Base-by-base conservation (phyloP, 2,888 invertebrate species). In the Brachypalpus laphriformis region DNA sequence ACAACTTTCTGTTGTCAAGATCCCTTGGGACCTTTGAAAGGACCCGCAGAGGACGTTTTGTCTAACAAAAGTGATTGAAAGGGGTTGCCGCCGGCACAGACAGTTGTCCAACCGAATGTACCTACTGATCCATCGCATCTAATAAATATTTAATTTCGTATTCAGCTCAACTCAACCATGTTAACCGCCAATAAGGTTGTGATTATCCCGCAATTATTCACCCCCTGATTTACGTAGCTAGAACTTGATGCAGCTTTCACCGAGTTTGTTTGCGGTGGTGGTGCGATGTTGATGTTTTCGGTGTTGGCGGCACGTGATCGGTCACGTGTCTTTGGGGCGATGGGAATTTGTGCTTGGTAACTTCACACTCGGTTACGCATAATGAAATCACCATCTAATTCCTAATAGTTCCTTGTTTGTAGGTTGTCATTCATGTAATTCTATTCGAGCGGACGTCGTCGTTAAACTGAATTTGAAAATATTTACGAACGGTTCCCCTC, bases 341-440 rank as follows among this genome's bases (percentile, higher is more conserved):
- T 83, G 82, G 78, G 81, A 88, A 87, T 87, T 83, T 88, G 87
- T 87, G 72, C 78, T 57, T 81, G 81, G 87, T 87, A 81, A 76
- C 87, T 87, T 78, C 83, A 86, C 86, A 83, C 85, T 77, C 87
- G 88, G 88, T 89, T 88, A 88, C 87, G 87, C 88, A 86, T 85
- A 85, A 88, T 90, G 87, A 90, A 90, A 90, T 90, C 87, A 88
- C 89, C 89, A 90, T 90, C 89, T 89, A 88, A 88, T 88, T 87
- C 89, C 89, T 90, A 89, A 89, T 88, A 89, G 89, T 89, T 89
- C 88, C 88, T 87, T 90, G 89, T 89, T 89, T 88, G 89, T 88
- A 89, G 88, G 87, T 88, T 88, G 87, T 85, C 81, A 65, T 85
- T 34, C 37, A 66, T 85, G 83, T 85, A 65, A 85, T 80, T 63